Evolutionary conservation across 2,797 vertebrate genomes (phyloP).

Genomic region (Hydrophis major): DNA sequence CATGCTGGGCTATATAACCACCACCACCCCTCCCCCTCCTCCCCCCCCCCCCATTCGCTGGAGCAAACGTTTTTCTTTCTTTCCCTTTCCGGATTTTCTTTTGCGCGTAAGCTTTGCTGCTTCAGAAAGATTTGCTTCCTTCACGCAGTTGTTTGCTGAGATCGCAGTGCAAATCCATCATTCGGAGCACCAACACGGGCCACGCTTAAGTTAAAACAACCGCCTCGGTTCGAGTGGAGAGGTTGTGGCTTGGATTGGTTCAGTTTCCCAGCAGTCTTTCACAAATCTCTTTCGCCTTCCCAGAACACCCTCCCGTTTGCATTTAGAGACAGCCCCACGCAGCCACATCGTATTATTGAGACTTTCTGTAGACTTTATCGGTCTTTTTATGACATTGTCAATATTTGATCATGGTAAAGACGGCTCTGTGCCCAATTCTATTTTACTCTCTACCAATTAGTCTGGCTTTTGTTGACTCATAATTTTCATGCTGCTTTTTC

Average conservation of each 20-base stretch:
- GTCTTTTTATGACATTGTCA: conserved; percentile 5
- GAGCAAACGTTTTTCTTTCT: neutral
- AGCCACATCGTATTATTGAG: neutral
- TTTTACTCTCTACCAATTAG: neutral
- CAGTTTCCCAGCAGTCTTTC: neutral
- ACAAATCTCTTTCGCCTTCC: neutral
- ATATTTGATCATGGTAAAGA: neutral
- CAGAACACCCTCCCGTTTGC: neutral
- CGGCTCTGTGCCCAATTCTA: neutral
- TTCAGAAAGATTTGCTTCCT: neutral
- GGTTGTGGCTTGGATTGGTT: neutral
- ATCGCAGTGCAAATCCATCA: neutral
- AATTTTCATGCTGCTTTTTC: neutral
- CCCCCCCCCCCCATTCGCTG: neutral
- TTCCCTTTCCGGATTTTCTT: neutral
- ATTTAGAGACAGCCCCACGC: neutral
- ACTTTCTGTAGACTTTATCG: neutral
- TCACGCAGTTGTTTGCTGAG: neutral
- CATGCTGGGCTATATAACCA: neutral
- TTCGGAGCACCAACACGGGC: neutral
- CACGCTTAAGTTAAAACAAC: neutral
- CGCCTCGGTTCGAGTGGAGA: neutral
- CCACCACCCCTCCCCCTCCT: too few relatives aligned
- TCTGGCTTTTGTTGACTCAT: neutral
- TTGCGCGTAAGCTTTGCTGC: neutral